These are phyloP conservation scores for Isoperla grammatica DNA, from an alignment of 2,888 invertebrate species.

Conservation along the genomic window DNA sequence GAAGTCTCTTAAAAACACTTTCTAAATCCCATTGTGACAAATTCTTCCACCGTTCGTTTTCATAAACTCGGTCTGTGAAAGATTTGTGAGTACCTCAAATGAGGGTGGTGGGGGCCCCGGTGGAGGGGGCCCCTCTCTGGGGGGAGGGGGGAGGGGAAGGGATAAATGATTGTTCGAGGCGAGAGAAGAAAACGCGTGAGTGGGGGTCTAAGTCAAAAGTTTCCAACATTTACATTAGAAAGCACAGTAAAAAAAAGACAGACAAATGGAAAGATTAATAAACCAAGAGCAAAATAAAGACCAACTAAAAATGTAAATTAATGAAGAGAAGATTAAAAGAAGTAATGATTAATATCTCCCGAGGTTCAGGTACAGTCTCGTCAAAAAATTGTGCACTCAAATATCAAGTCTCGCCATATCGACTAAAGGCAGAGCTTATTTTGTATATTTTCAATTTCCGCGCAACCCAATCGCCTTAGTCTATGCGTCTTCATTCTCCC, in stretches of 20 bases:
- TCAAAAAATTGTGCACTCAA: too few relatives aligned
- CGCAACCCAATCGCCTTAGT: neutral
- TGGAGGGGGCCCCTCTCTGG: neutral
- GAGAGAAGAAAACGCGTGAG: neutral
- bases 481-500: slow-evolving; percentile 2
- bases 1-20: too few relatives aligned
- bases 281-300: neutral
- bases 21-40: too few relatives aligned
- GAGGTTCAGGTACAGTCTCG: neutral
- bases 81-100: neutral
- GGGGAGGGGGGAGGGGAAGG: neutral
- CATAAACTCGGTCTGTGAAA: neutral
- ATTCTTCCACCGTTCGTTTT: too few relatives aligned
- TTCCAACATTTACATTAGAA: neutral
- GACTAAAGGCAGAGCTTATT: neutral
- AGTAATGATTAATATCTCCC: neutral
- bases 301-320: neutral
- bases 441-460: slow-evolving; percentile 10
- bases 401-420: too few relatives aligned
- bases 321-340: slow-evolving; percentile 1
- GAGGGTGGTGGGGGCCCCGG: neutral
- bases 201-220: slow-evolving; percentile 2
- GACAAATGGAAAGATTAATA: slow-evolving; percentile 10
- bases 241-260: neutral
- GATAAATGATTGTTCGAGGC: too few relatives aligned